phyloP scores from a whole-genome alignment of 2,888 invertebrate genomes.

The Ptychoptera contaminata region DNA sequence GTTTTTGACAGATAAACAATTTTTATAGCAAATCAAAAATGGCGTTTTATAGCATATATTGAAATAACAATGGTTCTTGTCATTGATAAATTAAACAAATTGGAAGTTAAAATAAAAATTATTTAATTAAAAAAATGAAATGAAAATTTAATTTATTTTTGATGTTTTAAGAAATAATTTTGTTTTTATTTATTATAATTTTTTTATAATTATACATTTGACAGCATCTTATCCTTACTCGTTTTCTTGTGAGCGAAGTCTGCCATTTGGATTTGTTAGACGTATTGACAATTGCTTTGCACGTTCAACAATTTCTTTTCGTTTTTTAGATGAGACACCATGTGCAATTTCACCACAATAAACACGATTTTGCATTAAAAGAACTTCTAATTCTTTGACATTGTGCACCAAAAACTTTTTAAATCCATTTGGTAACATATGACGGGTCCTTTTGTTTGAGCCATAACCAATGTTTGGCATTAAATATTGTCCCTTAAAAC shows the following conservation, averaged over 20 bases:
- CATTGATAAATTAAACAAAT: no score
- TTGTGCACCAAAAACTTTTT: constrained; percentile 88
- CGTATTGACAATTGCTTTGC: constrained; percentile 91
- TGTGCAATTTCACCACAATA: constrained; percentile 98
- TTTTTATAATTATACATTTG: not conserved
- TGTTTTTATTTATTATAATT: no score
- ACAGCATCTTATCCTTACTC: constrained; percentile 57
- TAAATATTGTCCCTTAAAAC: constrained; percentile 97
- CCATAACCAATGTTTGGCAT: constrained; percentile 99
- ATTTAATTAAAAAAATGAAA: no score
- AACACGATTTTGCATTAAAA: constrained; percentile 97
- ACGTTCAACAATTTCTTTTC: constrained; percentile 89
- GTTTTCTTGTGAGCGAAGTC: constrained; percentile 95
- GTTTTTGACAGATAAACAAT: no score
- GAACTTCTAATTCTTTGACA: constrained; percentile 84
- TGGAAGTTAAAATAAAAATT: no score
- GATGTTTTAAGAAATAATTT: no score
- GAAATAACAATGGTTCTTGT: no score
- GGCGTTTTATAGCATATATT: no score
- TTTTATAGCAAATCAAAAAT: no score
- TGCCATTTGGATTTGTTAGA: constrained; percentile 91
- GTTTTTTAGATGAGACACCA: constrained; percentile 93
- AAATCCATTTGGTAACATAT: constrained; percentile 97
- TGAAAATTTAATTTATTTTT: no score
- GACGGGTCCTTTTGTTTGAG: constrained; percentile 83